A percentile compares a stretch with the other conserved stretches of the same genome.
Conservation (phyloP, 2,113 vertebrate species). For the Aix galericulata region DNA sequence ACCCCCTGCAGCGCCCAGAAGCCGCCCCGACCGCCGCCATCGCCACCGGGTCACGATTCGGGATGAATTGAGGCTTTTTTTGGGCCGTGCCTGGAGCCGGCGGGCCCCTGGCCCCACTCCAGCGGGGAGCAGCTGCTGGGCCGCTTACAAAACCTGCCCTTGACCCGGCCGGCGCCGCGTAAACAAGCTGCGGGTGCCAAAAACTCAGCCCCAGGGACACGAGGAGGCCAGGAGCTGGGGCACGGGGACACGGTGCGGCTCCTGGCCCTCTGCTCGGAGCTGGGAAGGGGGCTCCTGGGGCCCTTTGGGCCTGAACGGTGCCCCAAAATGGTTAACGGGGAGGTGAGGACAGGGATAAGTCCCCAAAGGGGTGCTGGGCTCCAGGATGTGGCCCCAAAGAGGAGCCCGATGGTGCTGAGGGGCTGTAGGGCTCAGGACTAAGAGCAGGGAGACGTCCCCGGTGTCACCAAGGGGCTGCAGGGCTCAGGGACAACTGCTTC, state of each 20-base stretch:
- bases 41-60: fast-evolving
- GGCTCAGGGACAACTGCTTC: not conserved
- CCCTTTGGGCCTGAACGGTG: not conserved
- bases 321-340: not conserved
- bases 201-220: not conserved
- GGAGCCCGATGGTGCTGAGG: not conserved
- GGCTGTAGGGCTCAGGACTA: not conserved
- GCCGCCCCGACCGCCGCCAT: not conserved
- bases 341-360: not conserved
- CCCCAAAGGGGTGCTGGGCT: not conserved
- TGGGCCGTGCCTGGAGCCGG: not conserved
- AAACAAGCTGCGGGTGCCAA: not conserved
- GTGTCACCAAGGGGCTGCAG: not conserved
- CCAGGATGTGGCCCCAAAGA: too few relatives aligned
- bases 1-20: not conserved
- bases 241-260: fast-evolving
- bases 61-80: not conserved
- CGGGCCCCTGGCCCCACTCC: not conserved
- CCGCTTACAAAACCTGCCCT: not conserved
- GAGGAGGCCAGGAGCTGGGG: too few relatives aligned
- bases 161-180: fast-evolving
- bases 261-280: not conserved
- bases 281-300: too few relatives aligned
- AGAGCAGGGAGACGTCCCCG: too few relatives aligned
- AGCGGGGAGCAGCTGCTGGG: not conserved